phyloP scores from a whole-genome alignment of 1,140 invertebrate species.

The Rhagoletis pomonella region DNA sequence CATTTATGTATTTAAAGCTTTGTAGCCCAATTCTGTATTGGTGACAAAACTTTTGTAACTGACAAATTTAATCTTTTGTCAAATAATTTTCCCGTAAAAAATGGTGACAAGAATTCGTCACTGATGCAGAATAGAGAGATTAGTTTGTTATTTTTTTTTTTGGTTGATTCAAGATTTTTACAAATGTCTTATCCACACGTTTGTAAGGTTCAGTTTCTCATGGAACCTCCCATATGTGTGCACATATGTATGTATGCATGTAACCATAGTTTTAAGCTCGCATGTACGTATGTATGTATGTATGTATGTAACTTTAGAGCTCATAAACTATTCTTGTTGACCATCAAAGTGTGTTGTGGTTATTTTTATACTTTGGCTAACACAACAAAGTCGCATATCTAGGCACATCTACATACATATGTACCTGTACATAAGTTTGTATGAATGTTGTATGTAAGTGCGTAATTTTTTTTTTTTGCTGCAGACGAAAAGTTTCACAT shows the following conservation, averaged over 20 bases:
- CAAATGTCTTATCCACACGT: too few relatives aligned
- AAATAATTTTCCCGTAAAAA: too few relatives aligned
- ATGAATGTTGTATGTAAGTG: not conserved
- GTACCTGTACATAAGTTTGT: not conserved
- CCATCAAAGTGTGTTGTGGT: constrained; percentile 14
- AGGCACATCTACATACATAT: not conserved
- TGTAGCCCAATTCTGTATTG: too few relatives aligned
- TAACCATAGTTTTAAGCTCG: not conserved
- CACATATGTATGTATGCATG: too few relatives aligned
- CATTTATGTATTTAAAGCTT: too few relatives aligned
- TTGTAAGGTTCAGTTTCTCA: too few relatives aligned
- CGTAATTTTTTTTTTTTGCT: not conserved
- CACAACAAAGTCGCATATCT: not conserved
- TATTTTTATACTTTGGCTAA: constrained; percentile 39
- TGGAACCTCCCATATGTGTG: not conserved
- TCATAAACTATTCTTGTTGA: constrained; percentile 8
- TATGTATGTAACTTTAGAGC: not conserved
- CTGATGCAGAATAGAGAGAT: too few relatives aligned
- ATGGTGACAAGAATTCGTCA: too few relatives aligned
- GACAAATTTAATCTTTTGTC: too few relatives aligned
- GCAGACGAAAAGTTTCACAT: not conserved
- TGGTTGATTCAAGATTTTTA: too few relatives aligned
- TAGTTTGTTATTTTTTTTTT: too few relatives aligned
- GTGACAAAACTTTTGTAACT: too few relatives aligned
- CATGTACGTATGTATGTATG: not conserved